Conservation (phyloP, 2,797 vertebrate species). For the Rhadinocentrus ornatus region DNA sequence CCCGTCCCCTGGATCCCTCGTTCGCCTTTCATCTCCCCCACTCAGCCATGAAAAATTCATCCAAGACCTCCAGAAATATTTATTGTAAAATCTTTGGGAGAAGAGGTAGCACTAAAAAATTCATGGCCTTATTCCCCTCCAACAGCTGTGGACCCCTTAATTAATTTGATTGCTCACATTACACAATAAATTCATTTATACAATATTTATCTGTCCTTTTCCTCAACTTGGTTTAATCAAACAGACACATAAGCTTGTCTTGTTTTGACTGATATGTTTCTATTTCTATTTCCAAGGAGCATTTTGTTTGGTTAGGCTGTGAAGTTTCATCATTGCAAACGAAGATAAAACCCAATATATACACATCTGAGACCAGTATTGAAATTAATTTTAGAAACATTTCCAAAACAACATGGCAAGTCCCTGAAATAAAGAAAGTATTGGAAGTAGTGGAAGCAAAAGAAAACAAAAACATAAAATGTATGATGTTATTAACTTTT, state of each 20-base stretch:
- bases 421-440: not conserved
- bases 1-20: constrained; percentile 80
- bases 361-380: too few relatives aligned
- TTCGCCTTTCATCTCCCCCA: constrained; percentile 83
- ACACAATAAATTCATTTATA: constrained; percentile 84
- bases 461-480: not conserved
- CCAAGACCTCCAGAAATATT: constrained; percentile 89
- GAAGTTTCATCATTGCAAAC: constrained; percentile 10
- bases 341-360: not conserved
- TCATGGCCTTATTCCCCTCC: constrained; percentile 86
- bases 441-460: not conserved
- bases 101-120: constrained; percentile 86
- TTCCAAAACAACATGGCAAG: not conserved
- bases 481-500: not conserved
- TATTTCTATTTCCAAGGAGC: constrained; percentile 5
- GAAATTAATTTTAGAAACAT: not conserved
- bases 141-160: constrained; percentile 96
- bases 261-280: constrained; percentile 16
- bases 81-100: constrained; percentile 87
- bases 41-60: constrained; percentile 88
- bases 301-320: constrained; percentile 9
- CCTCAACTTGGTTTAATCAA: constrained; percentile 65
- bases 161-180: constrained; percentile 94
- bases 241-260: constrained; percentile 46
- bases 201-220: constrained; percentile 79